Base-by-base conservation (phyloP, 2,888 invertebrate genomes). In the Salpingus planirostris region DNA sequence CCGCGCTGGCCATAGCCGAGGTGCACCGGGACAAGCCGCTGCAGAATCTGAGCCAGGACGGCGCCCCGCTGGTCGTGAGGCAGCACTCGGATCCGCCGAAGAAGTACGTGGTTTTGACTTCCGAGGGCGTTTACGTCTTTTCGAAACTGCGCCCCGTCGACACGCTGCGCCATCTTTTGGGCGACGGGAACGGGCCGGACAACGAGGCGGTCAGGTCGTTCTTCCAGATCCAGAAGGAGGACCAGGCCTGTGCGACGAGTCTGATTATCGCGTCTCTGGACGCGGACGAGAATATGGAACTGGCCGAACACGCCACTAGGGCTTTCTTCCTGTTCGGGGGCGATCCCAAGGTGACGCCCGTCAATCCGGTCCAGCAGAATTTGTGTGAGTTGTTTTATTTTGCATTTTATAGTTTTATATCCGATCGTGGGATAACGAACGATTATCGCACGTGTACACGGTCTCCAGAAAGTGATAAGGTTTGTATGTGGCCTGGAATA, bases 271-370 rank as follows among this genome's bases (percentile, higher is more conserved):
- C 93, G 0, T 91, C 90, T 36, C 78, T 84, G 31, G 75, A 68
- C 13, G 55, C 56, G 27, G 53, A 53, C 12, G 71, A 74, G 34
- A 79, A 80, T 49, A 69, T 71, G 7, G 80, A 87, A 39, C 68
- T 86, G 2, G 76, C 82, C 27, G 84, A 91, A 54, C 85, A 88
- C 82, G 93, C 95, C 0, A 82, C 89, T 0, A 78, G 89, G 47
- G 91, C 93, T 0, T 91, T 93, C 65, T 88, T 93, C 65, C 66
- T 90, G 42, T 92, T 89, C 57, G 95, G 96, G 13, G 87, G 88
- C 1, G 90, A 91, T 52, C 72, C 78, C 0, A 60, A 53, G 36
- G 24, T 60, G n/a, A 42, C 45, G 3, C 44, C 42, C 2, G 13
- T 45, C 10, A 46, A 44, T 30, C 53, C 55, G 27, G 8, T 5